These are phyloP conservation scores for Apodemus agrarius DNA, from an alignment of 2,797 vertebrate genomes.

Conservation along the genomic window DNA sequence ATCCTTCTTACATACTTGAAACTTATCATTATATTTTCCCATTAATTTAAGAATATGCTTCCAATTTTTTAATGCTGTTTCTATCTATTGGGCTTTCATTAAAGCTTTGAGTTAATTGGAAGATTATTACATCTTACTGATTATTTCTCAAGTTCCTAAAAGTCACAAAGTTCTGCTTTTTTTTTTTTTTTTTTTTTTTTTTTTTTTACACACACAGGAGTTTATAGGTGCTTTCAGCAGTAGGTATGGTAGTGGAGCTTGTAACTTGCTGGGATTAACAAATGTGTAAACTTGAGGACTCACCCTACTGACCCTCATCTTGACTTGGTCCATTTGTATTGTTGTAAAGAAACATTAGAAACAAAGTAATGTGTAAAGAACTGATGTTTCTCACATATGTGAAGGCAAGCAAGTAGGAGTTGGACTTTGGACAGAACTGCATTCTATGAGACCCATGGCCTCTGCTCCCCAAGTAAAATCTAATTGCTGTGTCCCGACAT, in stretches of 20 bases:
- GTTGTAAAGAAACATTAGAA: background rate
- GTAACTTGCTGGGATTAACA: background rate
- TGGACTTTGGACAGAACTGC: too few relatives aligned
- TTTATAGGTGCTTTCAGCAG: background rate
- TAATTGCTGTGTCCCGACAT: fast-evolving
- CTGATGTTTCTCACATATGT: background rate
- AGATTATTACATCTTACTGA: background rate
- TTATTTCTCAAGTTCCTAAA: conserved; percentile 11
- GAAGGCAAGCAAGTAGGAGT: background rate
- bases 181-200: too few relatives aligned
- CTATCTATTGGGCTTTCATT: background rate
- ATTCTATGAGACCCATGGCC: fast-evolving
- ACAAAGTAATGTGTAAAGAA: too few relatives aligned
- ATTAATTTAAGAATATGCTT: conserved; percentile 12
- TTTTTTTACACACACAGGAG: background rate
- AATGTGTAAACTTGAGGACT: background rate
- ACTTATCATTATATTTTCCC: background rate
- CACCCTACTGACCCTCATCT: background rate
- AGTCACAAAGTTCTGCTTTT: background rate
- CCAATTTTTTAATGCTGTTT: conserved; percentile 26
- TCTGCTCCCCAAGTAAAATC: background rate
- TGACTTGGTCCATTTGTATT: background rate
- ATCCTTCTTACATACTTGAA: background rate
- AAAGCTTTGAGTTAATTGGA: background rate
- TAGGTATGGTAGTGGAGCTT: background rate